Percentiles rank a stretch among this genome's conserved stretches.
Evolutionary conservation across 2,888 invertebrate species (phyloP).

Genomic region (Protodeltote pygarga): DNA sequence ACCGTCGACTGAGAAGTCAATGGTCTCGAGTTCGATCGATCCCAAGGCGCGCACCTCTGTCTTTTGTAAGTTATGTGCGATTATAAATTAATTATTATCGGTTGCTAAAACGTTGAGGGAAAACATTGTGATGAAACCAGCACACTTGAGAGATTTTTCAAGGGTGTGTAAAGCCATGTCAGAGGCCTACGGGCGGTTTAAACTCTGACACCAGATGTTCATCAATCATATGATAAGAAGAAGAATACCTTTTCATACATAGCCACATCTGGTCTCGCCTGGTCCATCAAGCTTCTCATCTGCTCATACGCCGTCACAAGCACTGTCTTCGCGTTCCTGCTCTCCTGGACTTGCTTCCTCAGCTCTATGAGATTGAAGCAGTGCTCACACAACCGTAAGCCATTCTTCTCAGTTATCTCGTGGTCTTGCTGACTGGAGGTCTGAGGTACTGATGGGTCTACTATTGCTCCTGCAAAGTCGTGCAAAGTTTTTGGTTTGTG

Average conservation of each 20-base stretch:
- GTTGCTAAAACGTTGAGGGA: too few relatives aligned
- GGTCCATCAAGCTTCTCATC: slow-evolving; percentile 91
- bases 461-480: slow-evolving; percentile 75
- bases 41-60: too few relatives aligned
- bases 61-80: too few relatives aligned
- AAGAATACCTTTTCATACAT: slow-evolving; percentile 87
- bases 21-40: too few relatives aligned
- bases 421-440: slow-evolving; percentile 58
- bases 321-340: slow-evolving; percentile 92
- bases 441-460: slow-evolving; percentile 78
- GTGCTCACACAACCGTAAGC: slow-evolving; percentile 91
- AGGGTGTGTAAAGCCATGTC: too few relatives aligned
- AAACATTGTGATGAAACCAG: too few relatives aligned
- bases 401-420: slow-evolving; percentile 84
- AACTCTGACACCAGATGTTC: too few relatives aligned
- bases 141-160: too few relatives aligned
- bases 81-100: too few relatives aligned
- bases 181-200: too few relatives aligned
- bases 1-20: too few relatives aligned
- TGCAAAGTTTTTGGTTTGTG: too few relatives aligned
- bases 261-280: slow-evolving; percentile 90
- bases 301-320: slow-evolving; percentile 94
- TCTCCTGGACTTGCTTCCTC: slow-evolving; percentile 92
- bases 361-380: slow-evolving; percentile 94
- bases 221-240: background rate